Conservation (phyloP, 2,888 invertebrate species). For the Lamellibrachia columna region DNA sequence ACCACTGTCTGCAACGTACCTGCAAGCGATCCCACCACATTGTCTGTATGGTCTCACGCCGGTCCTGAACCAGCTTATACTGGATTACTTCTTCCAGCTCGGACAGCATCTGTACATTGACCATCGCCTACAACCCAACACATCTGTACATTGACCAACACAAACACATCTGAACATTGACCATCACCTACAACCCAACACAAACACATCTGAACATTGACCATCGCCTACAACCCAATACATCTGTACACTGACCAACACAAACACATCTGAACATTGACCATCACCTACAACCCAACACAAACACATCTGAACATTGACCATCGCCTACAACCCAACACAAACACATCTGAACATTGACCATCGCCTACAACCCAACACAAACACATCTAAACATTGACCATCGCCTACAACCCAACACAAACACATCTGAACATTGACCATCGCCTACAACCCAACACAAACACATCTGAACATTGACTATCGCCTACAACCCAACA, state of each 20-base stretch:
- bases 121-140: conserved; percentile 72
- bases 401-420: neutral
- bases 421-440: neutral
- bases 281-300: neutral
- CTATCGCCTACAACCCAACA: neutral
- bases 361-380: neutral
- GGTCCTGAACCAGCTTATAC: conserved; percentile 90
- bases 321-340: neutral
- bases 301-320: neutral
- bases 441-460: neutral
- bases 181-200: conserved; percentile 34
- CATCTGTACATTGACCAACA: neutral
- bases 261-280: neutral
- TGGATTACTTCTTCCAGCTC: conserved; percentile 98
- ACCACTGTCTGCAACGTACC: conserved; percentile 65
- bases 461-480: neutral
- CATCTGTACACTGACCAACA: neutral
- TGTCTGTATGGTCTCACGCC: conserved; percentile 79
- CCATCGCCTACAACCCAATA: conserved; percentile 72
- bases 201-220: conserved; percentile 85
- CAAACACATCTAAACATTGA: neutral
- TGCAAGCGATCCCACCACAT: conserved; percentile 83
- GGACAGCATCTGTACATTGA: conserved; percentile 94
- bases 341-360: neutral
- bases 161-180: conserved; percentile 20